phyloP scores from a whole-genome alignment of 2,797 vertebrate genomes.

The Tragelaphus eurycerus region DNA sequence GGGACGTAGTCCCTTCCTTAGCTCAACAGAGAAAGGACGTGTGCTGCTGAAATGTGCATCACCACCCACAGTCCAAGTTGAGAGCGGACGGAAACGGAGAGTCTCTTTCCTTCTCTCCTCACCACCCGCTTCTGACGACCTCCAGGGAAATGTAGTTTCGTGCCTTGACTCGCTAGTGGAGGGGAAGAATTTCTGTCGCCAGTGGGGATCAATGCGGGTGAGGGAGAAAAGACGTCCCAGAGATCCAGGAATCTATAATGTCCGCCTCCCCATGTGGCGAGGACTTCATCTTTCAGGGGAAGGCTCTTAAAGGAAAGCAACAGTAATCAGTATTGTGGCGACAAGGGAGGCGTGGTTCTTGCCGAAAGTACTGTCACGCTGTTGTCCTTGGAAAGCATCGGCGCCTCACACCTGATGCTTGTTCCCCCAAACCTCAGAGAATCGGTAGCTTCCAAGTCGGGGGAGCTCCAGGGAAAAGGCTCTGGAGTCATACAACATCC shows the following conservation, averaged over 20 bases:
- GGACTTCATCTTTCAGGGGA: background rate
- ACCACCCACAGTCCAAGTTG: background rate
- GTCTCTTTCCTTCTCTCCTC: background rate
- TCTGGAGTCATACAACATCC: background rate
- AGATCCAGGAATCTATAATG: background rate
- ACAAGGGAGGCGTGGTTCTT: conserved; percentile 40
- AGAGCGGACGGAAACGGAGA: conserved; percentile 25
- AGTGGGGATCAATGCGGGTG: background rate
- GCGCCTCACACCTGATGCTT: background rate
- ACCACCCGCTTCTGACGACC: background rate
- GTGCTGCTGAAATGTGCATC: conserved; percentile 29
- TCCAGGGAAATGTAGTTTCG: conserved; percentile 61
- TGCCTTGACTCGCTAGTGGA: background rate
- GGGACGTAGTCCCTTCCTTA: conserved; percentile 54
- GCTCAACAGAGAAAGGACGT: background rate
- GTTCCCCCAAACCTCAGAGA: background rate
- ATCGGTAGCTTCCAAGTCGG: background rate
- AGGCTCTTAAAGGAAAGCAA: conserved; percentile 30
- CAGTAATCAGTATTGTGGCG: background rate
- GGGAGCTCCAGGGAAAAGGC: background rate
- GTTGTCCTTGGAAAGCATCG: background rate
- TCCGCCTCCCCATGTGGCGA: background rate
- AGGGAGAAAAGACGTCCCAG: background rate
- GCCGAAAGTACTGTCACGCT: background rate
- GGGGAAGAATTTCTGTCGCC: conserved; percentile 24